Conservation (phyloP, 2,888 invertebrate genomes). For the Microctonus aethiopoides region DNA sequence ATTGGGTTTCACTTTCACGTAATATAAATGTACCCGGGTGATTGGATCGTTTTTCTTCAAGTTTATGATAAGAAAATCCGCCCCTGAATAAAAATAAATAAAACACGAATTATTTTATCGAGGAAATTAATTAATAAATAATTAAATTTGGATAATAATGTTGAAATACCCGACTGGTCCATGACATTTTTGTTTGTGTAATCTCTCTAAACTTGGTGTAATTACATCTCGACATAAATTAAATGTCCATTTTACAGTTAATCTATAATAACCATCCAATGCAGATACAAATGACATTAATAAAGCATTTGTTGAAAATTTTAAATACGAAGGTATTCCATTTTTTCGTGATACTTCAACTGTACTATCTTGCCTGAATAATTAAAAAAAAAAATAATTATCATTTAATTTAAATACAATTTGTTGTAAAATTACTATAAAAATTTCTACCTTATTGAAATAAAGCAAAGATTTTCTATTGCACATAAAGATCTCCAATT, state of each 20-base stretch:
- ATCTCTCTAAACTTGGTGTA: conserved; percentile 81
- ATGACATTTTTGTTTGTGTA: conserved; percentile 83
- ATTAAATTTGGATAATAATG: conserved; percentile 27
- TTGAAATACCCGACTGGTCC: conserved; percentile 85
- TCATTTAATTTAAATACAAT: too few species aligned
- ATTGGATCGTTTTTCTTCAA: conserved; percentile 81
- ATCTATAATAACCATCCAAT: conserved; percentile 87
- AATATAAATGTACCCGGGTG: conserved; percentile 84
- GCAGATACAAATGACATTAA: conserved; percentile 84
- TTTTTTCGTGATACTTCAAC: conserved; percentile 81
- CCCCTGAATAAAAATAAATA: conserved; percentile 72
- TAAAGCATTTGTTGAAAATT: conserved; percentile 75
- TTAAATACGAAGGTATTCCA: conserved; percentile 82
- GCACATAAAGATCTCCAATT: conserved; percentile 72
- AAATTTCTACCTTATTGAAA: conserved; percentile 73
- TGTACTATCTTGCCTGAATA: conserved; percentile 72
- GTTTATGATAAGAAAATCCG: conserved; percentile 85
- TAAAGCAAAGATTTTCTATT: conserved; percentile 85
- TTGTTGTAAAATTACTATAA: not conserved
- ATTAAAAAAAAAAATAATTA: conserved; percentile 6
- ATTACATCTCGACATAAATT: conserved; percentile 86
- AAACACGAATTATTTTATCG: not conserved
- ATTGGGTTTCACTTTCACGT: conserved; percentile 83
- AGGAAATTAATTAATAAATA: not conserved
- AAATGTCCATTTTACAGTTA: conserved; percentile 88